Percentiles rank a stretch among this genome's conserved stretches.
Evolutionary conservation across 2,797 vertebrate genomes (phyloP).

Genomic region (Anas georgica): DNA sequence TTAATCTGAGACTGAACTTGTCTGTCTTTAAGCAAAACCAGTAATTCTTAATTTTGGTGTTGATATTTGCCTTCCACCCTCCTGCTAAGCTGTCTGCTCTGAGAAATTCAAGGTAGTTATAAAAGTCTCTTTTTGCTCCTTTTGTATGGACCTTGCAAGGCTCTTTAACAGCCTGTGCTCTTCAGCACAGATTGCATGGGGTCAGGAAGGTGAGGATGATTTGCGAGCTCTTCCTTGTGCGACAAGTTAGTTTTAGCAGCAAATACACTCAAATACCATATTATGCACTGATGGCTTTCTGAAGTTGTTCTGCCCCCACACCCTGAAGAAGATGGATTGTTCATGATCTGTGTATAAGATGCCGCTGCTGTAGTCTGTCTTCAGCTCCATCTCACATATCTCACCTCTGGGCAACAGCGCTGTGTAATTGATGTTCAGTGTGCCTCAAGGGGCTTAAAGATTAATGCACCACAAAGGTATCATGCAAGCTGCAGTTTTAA

Average conservation of each 20-base stretch:
- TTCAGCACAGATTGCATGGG: neutral
- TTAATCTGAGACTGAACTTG: neutral
- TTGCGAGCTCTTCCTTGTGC: slow-evolving; percentile 64
- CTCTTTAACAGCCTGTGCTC: slow-evolving; percentile 16
- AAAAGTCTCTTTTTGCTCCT: neutral
- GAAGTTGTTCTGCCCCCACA: slow-evolving; percentile 62
- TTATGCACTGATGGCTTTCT: slow-evolving; percentile 72
- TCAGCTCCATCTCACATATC: slow-evolving; percentile 74
- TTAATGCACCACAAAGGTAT: slow-evolving; percentile 51
- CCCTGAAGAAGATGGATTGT: slow-evolving; percentile 79
- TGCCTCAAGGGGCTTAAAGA: slow-evolving; percentile 75
- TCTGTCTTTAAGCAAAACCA: neutral
- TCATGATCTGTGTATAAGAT: slow-evolving; percentile 75
- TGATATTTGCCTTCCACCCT: neutral
- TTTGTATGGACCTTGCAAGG: neutral
- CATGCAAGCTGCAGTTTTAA: slow-evolving; percentile 44
- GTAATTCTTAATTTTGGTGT: neutral
- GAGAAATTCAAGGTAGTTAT: neutral
- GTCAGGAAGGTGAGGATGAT: slow-evolving; percentile 69
- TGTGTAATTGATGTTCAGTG: slow-evolving; percentile 73
- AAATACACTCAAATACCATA: slow-evolving; percentile 60
- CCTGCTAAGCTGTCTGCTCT: neutral
- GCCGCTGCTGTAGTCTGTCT: slow-evolving; percentile 72
- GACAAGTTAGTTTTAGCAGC: slow-evolving; percentile 50
- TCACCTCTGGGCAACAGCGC: slow-evolving; percentile 70